These are phyloP conservation scores for Babylonia areolata DNA, from an alignment of 1,140 invertebrate genomes.

Conservation along the genomic window DNA sequence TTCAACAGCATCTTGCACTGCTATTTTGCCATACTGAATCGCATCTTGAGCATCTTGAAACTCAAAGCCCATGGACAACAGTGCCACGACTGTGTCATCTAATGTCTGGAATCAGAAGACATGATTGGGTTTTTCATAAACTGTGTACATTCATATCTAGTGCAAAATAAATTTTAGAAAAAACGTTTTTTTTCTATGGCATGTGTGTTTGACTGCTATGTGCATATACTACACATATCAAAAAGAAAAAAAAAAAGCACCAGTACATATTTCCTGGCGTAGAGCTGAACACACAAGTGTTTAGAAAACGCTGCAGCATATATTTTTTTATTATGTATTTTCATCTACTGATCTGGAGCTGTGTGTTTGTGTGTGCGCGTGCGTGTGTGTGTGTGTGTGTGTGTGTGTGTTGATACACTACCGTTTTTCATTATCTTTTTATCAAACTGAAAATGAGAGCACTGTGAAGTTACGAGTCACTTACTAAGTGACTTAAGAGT, in stretches of 20 bases:
- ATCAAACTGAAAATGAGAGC: too few relatives aligned
- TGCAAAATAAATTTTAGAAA: background rate
- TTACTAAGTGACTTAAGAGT: too few relatives aligned
- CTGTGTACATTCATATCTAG: too few relatives aligned
- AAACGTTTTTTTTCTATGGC: background rate
- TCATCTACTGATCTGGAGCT: background rate
- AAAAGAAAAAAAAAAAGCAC: too few relatives aligned
- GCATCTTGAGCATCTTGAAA: slow-evolving; percentile 67
- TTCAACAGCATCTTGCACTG: slow-evolving; percentile 65
- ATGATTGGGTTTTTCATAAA: background rate
- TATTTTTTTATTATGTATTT: too few relatives aligned
- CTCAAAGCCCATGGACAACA: slow-evolving; percentile 72
- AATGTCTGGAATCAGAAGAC: slow-evolving; percentile 55
- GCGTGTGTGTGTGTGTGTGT: background rate
- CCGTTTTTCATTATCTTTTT: too few relatives aligned
- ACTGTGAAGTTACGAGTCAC: too few relatives aligned
- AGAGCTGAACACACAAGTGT: too few relatives aligned
- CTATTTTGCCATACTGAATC: slow-evolving; percentile 64
- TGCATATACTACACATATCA: too few relatives aligned
- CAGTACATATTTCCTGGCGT: background rate
- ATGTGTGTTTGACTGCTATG: background rate
- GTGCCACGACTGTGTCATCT: slow-evolving; percentile 64
- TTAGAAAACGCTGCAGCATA: too few relatives aligned
- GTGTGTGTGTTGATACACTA: too few relatives aligned
- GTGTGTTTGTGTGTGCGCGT: slow-evolving; percentile 5